These are phyloP conservation scores for Lasioglossum villosulum DNA, from an alignment of 2,888 invertebrate species.

Conservation along the genomic window DNA sequence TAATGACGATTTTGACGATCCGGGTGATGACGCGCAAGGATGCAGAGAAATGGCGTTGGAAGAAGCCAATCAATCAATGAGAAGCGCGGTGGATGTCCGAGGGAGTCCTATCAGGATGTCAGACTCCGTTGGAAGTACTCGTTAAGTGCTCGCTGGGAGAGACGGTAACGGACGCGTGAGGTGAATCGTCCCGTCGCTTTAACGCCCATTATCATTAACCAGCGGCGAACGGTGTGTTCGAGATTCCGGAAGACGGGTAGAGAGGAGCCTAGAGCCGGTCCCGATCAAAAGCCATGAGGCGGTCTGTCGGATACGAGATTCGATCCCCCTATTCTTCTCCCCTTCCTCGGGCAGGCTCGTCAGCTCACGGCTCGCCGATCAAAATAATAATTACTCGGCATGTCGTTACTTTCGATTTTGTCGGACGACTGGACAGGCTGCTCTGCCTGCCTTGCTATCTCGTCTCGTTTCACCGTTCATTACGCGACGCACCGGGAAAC, in stretches of 20 bases:
- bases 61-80: not conserved
- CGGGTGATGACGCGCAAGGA: not conserved
- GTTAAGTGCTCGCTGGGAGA: not conserved
- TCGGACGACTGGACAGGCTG: conserved; percentile 42
- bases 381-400: conserved; percentile 77
- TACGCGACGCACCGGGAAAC: conserved; percentile 50
- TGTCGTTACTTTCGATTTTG: conserved; percentile 68
- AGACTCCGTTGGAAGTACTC: not conserved
- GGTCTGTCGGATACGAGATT: conserved; percentile 60
- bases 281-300: conserved; percentile 72
- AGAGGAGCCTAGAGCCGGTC: conserved; percentile 45
- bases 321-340: conserved; percentile 44
- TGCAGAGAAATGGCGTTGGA: not conserved
- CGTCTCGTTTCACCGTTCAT: conserved; percentile 50
- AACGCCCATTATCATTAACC: conserved; percentile 51
- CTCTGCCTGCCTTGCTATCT: not conserved
- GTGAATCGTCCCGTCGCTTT: not conserved
- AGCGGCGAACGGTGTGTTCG: conserved; percentile 52
- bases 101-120: not conserved
- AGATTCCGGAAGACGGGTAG: conserved; percentile 68
- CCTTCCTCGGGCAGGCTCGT: conserved; percentile 41
- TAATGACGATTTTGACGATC: too few species aligned
- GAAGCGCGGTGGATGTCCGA: not conserved
- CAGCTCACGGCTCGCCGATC: conserved; percentile 71
- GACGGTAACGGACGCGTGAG: not conserved